Conservation (phyloP, 2,888 invertebrate genomes). For the Hypolimnas misippus region DNA sequence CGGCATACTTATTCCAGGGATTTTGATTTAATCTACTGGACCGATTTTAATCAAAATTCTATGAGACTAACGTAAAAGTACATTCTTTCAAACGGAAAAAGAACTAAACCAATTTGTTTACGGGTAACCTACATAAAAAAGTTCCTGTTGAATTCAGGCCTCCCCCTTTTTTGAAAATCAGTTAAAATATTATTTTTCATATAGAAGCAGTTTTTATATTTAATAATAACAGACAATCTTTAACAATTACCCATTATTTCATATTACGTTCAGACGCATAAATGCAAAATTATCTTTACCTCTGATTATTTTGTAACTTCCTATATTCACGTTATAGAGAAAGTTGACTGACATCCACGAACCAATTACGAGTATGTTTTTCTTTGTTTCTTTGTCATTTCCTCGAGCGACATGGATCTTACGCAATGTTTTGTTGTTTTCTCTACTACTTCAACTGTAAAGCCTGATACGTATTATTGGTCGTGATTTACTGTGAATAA, state of each 20-base stretch:
- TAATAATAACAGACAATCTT: not conserved
- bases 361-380: conserved; percentile 58
- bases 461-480: not conserved
- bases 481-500: not conserved
- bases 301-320: conserved; percentile 45
- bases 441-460: conserved; percentile 15
- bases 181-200: too few species aligned
- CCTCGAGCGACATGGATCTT: conserved; percentile 45
- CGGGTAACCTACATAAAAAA: too few species aligned
- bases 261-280: conserved; percentile 14
- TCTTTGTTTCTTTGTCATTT: conserved; percentile 51
- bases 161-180: too few species aligned
- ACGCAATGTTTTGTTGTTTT: conserved; percentile 49
- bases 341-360: conserved; percentile 56
- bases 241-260: not conserved
- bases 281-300: conserved; percentile 33
- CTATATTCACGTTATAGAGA: conserved; percentile 55
- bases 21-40: not conserved
- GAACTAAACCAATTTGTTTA: too few species aligned
- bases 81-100: too few species aligned
- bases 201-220: not conserved
- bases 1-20: too few species aligned
- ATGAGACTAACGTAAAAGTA: too few species aligned
- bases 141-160: too few species aligned
- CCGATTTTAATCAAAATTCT: too few species aligned